Percentiles rank a stretch among this genome's conserved stretches.
Conservation (phyloP, 2,113 vertebrate genomes). For the Cinclus mexicanus region DNA sequence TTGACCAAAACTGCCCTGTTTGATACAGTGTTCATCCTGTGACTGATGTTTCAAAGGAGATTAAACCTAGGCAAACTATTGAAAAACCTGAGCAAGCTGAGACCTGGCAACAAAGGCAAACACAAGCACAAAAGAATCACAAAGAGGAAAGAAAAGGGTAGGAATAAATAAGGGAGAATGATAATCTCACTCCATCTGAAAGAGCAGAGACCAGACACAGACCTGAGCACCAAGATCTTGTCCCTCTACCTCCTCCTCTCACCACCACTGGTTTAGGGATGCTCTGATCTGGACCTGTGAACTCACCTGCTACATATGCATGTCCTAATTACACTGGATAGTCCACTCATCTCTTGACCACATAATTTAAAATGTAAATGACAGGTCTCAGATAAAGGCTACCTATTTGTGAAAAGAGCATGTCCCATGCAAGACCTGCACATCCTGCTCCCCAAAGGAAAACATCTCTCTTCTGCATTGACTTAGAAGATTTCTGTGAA, state of each 20-base stretch:
- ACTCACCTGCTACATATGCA: not conserved
- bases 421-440: not conserved
- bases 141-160: not conserved
- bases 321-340: not conserved
- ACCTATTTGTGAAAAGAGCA: not conserved
- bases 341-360: conserved; percentile 16
- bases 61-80: conserved; percentile 13
- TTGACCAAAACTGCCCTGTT: not conserved
- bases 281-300: not conserved
- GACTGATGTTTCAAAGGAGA: conserved; percentile 19
- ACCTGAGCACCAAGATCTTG: not conserved
- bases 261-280: not conserved
- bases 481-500: not conserved
- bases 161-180: not conserved
- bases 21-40: not conserved
- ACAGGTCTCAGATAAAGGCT: conserved; percentile 13
- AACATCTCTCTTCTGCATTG: not conserved
- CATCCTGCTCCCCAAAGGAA: not conserved
- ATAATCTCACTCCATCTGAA: not conserved
- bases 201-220: not conserved
- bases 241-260: not conserved
- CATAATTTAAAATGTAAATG: conserved; percentile 27
- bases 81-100: conserved; percentile 19
- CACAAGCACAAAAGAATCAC: conserved; percentile 8
- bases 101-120: conserved; percentile 16